A percentile compares a stretch with the other conserved stretches of the same genome.
Conservation (phyloP, 2,113 vertebrate genomes). For the Felis chaus region DNA sequence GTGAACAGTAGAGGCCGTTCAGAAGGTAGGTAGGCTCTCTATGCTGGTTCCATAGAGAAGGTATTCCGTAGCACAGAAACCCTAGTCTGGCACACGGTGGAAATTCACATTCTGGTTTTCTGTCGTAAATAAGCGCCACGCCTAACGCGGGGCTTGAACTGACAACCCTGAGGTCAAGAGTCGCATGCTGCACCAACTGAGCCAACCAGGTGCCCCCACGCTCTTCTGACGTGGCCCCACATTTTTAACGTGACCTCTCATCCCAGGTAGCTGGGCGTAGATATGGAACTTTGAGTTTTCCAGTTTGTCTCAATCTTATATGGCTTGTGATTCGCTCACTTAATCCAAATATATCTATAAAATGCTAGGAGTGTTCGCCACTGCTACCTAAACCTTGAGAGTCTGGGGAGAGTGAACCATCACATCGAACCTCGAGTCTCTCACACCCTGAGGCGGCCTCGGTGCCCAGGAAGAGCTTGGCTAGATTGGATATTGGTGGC, state of each 20-base stretch:
- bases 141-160: not conserved
- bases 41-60: not conserved
- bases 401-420: not conserved
- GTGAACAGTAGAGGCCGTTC: no score
- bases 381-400: not conserved
- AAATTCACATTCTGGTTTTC: not conserved
- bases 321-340: slow-evolving; percentile 68
- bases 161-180: not conserved
- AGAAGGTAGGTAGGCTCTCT: not conserved
- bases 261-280: not conserved
- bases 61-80: not conserved
- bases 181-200: not conserved
- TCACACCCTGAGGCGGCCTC: not conserved
- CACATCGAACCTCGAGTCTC: not conserved
- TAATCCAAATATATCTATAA: slow-evolving; percentile 57
- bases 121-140: not conserved
- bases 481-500: not conserved
- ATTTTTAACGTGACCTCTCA: not conserved
- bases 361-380: accelerated
- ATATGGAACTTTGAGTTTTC: slow-evolving; percentile 36
- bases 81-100: not conserved
- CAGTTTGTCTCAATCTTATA: slow-evolving; percentile 58
- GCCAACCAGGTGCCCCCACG: not conserved
- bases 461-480: accelerated
- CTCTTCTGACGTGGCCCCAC: not conserved